Conservation (phyloP, 2,797 vertebrate species). For the Xenopus petersii region DNA sequence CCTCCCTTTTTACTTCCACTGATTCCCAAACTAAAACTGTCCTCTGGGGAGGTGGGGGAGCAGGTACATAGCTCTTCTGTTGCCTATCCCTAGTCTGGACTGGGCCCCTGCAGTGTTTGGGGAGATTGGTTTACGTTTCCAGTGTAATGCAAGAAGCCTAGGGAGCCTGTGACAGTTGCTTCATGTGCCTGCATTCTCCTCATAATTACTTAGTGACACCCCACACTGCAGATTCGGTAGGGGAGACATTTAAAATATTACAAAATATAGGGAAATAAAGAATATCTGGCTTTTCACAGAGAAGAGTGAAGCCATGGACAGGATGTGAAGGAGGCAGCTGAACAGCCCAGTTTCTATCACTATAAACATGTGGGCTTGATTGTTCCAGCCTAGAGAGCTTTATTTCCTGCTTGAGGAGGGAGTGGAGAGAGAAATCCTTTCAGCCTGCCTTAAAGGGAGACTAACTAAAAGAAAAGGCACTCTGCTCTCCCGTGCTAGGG, state of each 20-base stretch:
- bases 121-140: no score
- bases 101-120: no score
- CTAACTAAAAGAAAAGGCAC: conserved; percentile 16
- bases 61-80: no score
- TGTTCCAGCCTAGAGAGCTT: conserved; percentile 31
- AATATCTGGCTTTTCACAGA: neutral
- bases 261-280: neutral
- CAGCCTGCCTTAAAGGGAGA: conserved; percentile 37
- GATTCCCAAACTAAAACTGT: no score
- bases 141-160: no score
- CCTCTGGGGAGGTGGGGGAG: no score
- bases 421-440: neutral
- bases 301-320: neutral
- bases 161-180: no score
- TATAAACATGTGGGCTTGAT: conserved; percentile 16
- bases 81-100: no score
- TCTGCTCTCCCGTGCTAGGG: conserved; percentile 1
- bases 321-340: conserved; percentile 16
- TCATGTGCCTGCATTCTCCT: neutral
- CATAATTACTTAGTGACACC: neutral
- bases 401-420: conserved; percentile 43
- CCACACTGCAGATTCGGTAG: neutral
- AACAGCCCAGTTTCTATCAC: neutral
- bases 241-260: neutral
- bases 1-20: no score